Percentiles rank a stretch among this genome's conserved stretches.
Evolutionary conservation across 2,113 vertebrate species (phyloP).

Genomic region (Syngnathoides biaculeatus): DNA sequence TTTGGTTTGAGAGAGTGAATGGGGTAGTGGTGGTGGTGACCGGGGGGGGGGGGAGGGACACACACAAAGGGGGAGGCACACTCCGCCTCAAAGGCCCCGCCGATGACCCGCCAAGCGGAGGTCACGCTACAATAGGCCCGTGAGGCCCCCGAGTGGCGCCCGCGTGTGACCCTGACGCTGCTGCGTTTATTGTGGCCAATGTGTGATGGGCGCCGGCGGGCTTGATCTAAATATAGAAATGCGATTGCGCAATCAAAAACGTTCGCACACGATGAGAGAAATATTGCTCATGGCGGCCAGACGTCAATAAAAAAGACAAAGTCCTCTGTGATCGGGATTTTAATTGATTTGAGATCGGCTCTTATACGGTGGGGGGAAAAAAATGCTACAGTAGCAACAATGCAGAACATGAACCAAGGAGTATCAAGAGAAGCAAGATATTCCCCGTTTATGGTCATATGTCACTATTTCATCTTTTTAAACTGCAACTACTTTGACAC

Average conservation of each 20-base stretch:
- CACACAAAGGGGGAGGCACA: constrained; percentile 58
- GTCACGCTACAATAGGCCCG: constrained; percentile 53
- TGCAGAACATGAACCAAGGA: no score
- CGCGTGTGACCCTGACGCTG: constrained; percentile 39
- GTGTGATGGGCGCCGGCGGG: constrained; percentile 15
- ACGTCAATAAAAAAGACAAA: no score
- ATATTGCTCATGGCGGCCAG: neutral
- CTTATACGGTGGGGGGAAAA: no score
- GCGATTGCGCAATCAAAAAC: neutral
- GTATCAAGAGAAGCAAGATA: no score
- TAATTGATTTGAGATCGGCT: no score
- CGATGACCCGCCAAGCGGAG: constrained; percentile 51
- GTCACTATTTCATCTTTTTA: no score
- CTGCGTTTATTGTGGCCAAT: neutral
- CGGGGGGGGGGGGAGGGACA: constrained; percentile 38
- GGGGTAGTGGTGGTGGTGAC: neutral
- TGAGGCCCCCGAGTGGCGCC: constrained; percentile 46
- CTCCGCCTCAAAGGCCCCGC: constrained; percentile 44
- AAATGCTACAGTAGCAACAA: no score
- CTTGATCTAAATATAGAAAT: neutral
- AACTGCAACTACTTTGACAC: no score
- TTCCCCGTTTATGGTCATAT: no score
- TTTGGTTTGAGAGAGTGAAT: constrained; percentile 45
- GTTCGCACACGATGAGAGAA: neutral
- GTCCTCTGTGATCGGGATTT: no score